phyloP scores from a whole-genome alignment of 64 coral and sea anemone species.

The Actinia tenebrosa region DNA sequence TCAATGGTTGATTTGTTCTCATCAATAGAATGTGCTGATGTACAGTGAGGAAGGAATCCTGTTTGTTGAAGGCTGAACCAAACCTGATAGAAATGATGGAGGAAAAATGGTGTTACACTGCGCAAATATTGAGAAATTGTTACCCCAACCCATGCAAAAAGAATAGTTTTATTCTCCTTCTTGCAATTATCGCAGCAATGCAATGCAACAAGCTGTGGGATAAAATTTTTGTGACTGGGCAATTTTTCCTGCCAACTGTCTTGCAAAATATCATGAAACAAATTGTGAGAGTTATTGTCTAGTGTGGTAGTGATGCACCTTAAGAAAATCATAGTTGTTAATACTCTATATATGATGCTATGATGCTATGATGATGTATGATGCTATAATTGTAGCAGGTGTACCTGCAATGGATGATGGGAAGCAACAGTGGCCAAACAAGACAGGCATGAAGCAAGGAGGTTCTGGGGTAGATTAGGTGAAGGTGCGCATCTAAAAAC shows the following conservation, averaged over 20 bases:
- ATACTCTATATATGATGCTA: too few relatives aligned
- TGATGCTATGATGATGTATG: too few relatives aligned
- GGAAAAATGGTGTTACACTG: background rate
- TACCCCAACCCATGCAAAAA: too few relatives aligned
- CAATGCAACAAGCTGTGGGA: too few relatives aligned
- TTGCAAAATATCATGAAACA: too few relatives aligned
- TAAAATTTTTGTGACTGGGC: too few relatives aligned
- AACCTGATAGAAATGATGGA: slow-evolving; percentile 36
- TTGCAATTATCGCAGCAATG: too few relatives aligned
- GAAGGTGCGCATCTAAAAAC: slow-evolving; percentile 62
- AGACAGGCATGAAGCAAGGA: slow-evolving; percentile 73
- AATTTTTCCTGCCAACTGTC: too few relatives aligned
- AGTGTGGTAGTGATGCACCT: too few relatives aligned
- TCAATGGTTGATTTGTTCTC: slow-evolving; percentile 65
- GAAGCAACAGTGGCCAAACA: slow-evolving; percentile 85
- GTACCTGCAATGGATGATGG: slow-evolving; percentile 80
- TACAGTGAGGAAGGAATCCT: slow-evolving; percentile 78
- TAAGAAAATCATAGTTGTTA: too few relatives aligned
- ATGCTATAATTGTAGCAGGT: background rate
- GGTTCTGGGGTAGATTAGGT: slow-evolving; percentile 62
- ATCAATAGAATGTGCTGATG: slow-evolving; percentile 52
- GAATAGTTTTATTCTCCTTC: too few relatives aligned
- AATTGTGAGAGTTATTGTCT: too few relatives aligned
- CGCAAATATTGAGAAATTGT: background rate
- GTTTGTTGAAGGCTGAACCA: slow-evolving; percentile 93